Percentiles rank a stretch among this genome's conserved stretches.
These are phyloP conservation scores for Siniperca knerii DNA, from an alignment of 2,113 vertebrate genomes.

Conservation along the genomic window DNA sequence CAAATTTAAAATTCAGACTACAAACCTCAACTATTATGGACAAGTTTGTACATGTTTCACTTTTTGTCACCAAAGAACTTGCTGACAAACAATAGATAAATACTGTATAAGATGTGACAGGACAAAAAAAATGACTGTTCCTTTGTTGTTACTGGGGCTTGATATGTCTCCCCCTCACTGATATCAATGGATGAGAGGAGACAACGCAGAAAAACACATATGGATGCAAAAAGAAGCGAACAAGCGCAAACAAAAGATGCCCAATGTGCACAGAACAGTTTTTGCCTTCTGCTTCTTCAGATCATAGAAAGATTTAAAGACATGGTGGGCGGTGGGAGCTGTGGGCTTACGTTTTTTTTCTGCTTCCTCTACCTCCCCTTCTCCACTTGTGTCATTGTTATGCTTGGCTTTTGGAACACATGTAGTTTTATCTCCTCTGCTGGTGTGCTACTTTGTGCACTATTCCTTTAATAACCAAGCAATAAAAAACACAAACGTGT, in stretches of 20 bases:
- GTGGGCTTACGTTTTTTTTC: slow-evolving; percentile 62
- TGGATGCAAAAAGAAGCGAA: slow-evolving; percentile 42
- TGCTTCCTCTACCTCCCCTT: slow-evolving; percentile 43
- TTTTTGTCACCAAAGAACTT: slow-evolving; percentile 19
- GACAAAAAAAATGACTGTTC: slow-evolving; percentile 54
- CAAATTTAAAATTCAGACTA: background rate
- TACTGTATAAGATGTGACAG: slow-evolving; percentile 42
- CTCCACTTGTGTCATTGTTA: slow-evolving; percentile 44
- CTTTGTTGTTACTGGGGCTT: slow-evolving; percentile 57
- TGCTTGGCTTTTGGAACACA: slow-evolving; percentile 49
- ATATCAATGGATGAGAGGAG: slow-evolving; percentile 57
- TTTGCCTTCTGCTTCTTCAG: slow-evolving; percentile 66
- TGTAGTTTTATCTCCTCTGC: slow-evolving; percentile 49
- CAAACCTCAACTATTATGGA: background rate
- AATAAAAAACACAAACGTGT: background rate
- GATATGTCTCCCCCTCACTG: slow-evolving; percentile 47
- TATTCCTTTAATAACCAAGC: slow-evolving; percentile 27
- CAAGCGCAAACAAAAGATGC: slow-evolving; percentile 60
- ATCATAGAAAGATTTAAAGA: slow-evolving; percentile 75
- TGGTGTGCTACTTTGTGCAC: slow-evolving; percentile 38
- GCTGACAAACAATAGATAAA: slow-evolving; percentile 25
- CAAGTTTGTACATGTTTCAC: slow-evolving; percentile 13
- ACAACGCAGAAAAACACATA: slow-evolving; percentile 52
- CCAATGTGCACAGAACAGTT: slow-evolving; percentile 40
- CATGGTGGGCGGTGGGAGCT: slow-evolving; percentile 65